These are phyloP conservation scores for Cataglyphis hispanica DNA, from an alignment of 1,140 invertebrate species.

Conservation along the genomic window DNA sequence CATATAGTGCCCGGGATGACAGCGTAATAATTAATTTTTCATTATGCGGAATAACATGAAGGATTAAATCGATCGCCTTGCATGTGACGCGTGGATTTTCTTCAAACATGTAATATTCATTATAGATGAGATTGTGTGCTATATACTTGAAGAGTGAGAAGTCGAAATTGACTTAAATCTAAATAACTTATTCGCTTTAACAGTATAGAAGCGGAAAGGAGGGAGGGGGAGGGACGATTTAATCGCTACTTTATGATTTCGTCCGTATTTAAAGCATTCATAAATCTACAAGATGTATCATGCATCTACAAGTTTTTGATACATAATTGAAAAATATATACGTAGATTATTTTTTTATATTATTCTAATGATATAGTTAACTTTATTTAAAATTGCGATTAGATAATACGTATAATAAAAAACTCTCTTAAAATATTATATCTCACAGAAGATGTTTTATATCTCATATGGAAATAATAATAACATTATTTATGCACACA, in stretches of 20 bases:
- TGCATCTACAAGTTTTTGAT: not conserved
- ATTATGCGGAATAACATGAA: not conserved
- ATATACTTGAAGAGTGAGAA: not conserved
- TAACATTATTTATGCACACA: not conserved
- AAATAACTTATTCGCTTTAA: not conserved
- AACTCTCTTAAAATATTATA: too few species aligned
- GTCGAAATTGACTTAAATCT: not conserved
- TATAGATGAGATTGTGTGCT: not conserved
- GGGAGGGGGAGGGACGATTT: not conserved
- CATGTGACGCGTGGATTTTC: not conserved
- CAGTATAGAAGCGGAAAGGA: not conserved
- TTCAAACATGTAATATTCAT: not conserved
- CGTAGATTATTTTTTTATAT: not conserved
- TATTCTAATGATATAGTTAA: too few species aligned
- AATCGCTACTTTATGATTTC: not conserved
- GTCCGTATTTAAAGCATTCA: not conserved
- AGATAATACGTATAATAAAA: too few species aligned
- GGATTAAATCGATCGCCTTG: not conserved
- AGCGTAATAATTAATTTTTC: conserved; percentile 24
- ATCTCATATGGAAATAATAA: not conserved
- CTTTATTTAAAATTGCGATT: too few species aligned
- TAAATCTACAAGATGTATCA: not conserved
- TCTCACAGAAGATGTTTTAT: too few species aligned
- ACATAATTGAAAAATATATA: not conserved
- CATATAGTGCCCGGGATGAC: not conserved